phyloP scores from a whole-genome alignment of 2,797 vertebrate genomes.

The Falco novaeseelandiae region DNA sequence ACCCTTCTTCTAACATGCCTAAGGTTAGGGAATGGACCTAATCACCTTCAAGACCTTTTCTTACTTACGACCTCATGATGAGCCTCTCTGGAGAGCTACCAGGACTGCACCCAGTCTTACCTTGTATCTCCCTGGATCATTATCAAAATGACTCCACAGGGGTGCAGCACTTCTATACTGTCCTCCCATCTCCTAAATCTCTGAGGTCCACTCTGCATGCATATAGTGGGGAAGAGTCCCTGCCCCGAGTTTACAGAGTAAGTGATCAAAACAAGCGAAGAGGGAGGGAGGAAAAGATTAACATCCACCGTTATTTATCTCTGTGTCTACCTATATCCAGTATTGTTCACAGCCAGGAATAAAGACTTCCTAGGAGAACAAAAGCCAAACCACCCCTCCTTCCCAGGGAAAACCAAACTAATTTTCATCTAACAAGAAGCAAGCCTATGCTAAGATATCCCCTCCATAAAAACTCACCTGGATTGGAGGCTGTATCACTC shows the following conservation, averaged over 20 bases:
- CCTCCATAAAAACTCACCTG: neutral
- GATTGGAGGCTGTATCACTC: neutral
- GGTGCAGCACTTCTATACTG: neutral
- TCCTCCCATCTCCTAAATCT: neutral
- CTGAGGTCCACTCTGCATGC: neutral
- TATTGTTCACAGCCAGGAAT: neutral
- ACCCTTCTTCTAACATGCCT: too few relatives aligned
- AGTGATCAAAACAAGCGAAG: neutral
- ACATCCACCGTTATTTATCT: neutral
- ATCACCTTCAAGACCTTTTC: neutral
- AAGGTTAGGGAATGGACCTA: neutral
- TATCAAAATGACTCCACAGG: neutral
- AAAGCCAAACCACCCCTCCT: neutral
- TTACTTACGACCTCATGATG: neutral
- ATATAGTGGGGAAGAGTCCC: neutral
- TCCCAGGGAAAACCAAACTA: neutral
- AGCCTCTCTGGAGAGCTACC: neutral
- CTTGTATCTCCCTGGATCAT: neutral
- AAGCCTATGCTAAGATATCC: neutral
- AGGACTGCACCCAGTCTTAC: neutral
- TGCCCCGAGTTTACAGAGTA: neutral
- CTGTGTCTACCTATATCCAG: neutral
- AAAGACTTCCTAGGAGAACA: neutral
- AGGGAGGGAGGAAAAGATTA: neutral
- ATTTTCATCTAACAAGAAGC: neutral